Base-by-base conservation (phyloP, 2,888 invertebrate species). In the Cheilosia soror region DNA sequence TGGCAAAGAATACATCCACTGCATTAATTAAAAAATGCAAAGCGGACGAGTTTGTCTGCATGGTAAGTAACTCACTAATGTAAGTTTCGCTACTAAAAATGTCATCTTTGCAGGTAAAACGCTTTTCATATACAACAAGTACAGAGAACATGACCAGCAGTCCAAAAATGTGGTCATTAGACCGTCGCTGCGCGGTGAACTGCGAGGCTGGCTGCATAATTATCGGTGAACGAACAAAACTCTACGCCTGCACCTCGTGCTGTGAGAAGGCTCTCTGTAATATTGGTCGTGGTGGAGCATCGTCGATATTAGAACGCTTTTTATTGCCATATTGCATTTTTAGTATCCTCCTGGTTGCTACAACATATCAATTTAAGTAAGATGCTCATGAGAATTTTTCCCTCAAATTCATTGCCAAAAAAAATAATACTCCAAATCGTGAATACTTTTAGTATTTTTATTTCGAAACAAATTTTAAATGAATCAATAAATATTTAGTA, bases 141-240 rank as follows among this genome's bases (percentile, higher is more conserved):
- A 97, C 95, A 0, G 97, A 97, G 90, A 97, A 97, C 90, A 93
- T 94, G 31, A 95, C 95, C 0, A 96, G 96, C 0, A 95, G 94
- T 9, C 95, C 95, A 0, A 95, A 95, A 90, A 95, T 96, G 93
- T 97, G 97, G 97, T 95, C 96, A 0, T 90, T 97, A 76, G 96
- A 97, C 90, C 93, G 97, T 11, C 96, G 96, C 90, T 97, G 97
- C 90, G 94, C 96, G 0, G 95, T 95, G 88, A 95, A 95, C 89
- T 98, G 97, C 92, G 97, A 97, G 88, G 95, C 97, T 0, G 97
- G 97, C 11, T 97, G 97, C 92, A 97, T 97, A 89, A 94, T 97
- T 63, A 97, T 98, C 87, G 97, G 97, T 0, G 97, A 98, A 90
- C 93, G 97, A 62, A 97, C 97, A 5, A 97, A 97, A 90, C 93